phyloP scores from a whole-genome alignment of 2,113 vertebrate species.

The Ariopsis seemanni region DNA sequence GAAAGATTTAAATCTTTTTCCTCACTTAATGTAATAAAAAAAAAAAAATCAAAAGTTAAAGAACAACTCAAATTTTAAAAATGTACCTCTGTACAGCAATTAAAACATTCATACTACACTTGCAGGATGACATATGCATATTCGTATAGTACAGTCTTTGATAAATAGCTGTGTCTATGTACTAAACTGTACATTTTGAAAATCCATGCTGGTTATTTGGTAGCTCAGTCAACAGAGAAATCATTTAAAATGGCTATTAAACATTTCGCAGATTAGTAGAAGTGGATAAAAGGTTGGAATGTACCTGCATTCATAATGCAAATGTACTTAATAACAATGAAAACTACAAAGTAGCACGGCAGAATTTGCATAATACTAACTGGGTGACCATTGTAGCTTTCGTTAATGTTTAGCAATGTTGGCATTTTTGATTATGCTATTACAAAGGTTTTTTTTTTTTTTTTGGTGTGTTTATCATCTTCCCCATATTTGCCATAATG shows the following conservation, averaged over 20 bases:
- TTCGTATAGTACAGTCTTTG: slow-evolving; percentile 83
- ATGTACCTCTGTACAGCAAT: slow-evolving; percentile 85
- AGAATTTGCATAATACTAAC: slow-evolving; percentile 38
- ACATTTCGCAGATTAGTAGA: background rate
- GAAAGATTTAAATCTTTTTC: background rate
- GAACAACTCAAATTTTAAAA: slow-evolving; percentile 56
- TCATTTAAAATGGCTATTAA: slow-evolving; percentile 19
- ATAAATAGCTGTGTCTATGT: slow-evolving; percentile 85
- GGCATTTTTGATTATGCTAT: slow-evolving; percentile 19
- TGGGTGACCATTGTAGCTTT: slow-evolving; percentile 10
- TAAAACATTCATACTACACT: slow-evolving; percentile 91
- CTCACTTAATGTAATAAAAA: background rate
- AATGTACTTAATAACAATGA: slow-evolving; percentile 4
- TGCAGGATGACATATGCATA: slow-evolving; percentile 88
- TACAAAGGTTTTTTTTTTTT: background rate
- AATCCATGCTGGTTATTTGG: slow-evolving; percentile 39
- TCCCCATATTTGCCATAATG: background rate
- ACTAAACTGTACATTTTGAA: slow-evolving; percentile 85
- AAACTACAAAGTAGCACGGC: slow-evolving; percentile 13
- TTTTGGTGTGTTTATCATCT: background rate
- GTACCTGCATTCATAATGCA: slow-evolving; percentile 3
- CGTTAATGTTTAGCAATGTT: slow-evolving; percentile 6
- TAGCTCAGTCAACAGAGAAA: slow-evolving; percentile 70
- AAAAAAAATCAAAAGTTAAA: slow-evolving; percentile 28
- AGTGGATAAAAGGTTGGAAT: background rate